Percentiles rank a stretch among this genome's conserved stretches.
Evolutionary conservation across 2,888 invertebrate species (phyloP).

Genomic region (Torymus aiolomorphi): DNA sequence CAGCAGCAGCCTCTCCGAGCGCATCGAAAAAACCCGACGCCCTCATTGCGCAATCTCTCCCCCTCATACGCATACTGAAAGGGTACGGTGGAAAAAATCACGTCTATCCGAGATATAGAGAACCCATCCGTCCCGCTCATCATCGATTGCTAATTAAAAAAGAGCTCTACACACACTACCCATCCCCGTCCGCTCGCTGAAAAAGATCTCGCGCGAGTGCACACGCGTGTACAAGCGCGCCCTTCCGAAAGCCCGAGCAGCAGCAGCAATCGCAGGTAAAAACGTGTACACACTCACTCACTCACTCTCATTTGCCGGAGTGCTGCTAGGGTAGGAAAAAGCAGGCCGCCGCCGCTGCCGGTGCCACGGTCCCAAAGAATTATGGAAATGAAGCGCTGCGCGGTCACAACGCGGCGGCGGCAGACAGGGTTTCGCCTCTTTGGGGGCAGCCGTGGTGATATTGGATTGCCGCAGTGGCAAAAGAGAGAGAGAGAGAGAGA

Average conservation of each 20-base stretch:
- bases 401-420: neutral
- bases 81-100: too few species aligned
- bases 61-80: too few species aligned
- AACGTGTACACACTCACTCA: slow-evolving; percentile 1
- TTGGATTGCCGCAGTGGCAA: too few species aligned
- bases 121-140: too few species aligned
- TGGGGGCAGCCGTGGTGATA: too few species aligned
- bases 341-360: neutral
- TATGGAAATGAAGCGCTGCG: slow-evolving; percentile 58
- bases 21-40: neutral
- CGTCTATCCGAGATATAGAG: too few species aligned
- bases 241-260: too few species aligned
- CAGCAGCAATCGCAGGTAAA: slow-evolving; percentile 14
- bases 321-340: slow-evolving; percentile 17
- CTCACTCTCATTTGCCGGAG: slow-evolving; percentile 35
- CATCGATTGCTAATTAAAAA: slow-evolving; percentile 23
- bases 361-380: slow-evolving; percentile 29
- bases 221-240: neutral
- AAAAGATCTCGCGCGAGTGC: neutral
- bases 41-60: neutral
- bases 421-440: too few species aligned
- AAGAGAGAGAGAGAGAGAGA: too few species aligned
- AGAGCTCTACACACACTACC: too few species aligned
- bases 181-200: neutral
- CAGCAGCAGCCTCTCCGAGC: neutral